Conservation (phyloP, 2,888 invertebrate genomes). For the Pseudoips prasinana region DNA sequence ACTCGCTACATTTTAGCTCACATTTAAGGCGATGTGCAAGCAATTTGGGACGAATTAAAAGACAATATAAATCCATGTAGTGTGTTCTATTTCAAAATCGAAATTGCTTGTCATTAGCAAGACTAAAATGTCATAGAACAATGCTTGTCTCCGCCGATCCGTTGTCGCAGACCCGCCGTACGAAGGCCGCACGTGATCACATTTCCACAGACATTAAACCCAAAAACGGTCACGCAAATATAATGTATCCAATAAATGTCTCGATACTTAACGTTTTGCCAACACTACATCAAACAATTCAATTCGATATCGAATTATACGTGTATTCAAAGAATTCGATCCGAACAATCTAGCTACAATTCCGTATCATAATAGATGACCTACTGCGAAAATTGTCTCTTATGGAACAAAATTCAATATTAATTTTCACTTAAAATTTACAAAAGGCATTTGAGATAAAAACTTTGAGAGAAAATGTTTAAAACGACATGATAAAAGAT, state of each 20-base stretch:
- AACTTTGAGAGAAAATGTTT: too few relatives aligned
- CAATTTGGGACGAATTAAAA: slow-evolving; percentile 61
- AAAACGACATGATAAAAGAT: too few relatives aligned
- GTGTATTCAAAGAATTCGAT: slow-evolving; percentile 24
- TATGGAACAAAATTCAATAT: slow-evolving; percentile 5
- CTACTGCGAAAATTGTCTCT: slow-evolving; percentile 12
- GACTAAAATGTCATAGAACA: slow-evolving; percentile 81
- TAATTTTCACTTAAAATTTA: not conserved
- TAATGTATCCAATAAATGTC: slow-evolving; percentile 57
- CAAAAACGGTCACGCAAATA: slow-evolving; percentile 67
- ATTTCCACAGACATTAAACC: slow-evolving; percentile 66
- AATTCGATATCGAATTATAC: slow-evolving; percentile 27
- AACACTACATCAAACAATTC: slow-evolving; percentile 38
- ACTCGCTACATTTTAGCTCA: slow-evolving; percentile 15
- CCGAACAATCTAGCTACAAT: slow-evolving; percentile 19
- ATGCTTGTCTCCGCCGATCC: slow-evolving; percentile 57
- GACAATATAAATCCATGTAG: slow-evolving; percentile 61
- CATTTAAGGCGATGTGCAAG: slow-evolving; percentile 36
- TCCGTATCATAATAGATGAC: slow-evolving; percentile 19
- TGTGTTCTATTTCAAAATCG: slow-evolving; percentile 71
- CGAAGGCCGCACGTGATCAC: slow-evolving; percentile 76
- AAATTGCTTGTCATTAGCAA: slow-evolving; percentile 79
- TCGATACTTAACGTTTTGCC: slow-evolving; percentile 53
- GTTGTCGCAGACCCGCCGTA: slow-evolving; percentile 57
- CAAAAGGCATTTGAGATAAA: slow-evolving; percentile 8